Base-by-base conservation (phyloP, 2,797 vertebrate species). In the Ctenochaetus hawaiiensis region DNA sequence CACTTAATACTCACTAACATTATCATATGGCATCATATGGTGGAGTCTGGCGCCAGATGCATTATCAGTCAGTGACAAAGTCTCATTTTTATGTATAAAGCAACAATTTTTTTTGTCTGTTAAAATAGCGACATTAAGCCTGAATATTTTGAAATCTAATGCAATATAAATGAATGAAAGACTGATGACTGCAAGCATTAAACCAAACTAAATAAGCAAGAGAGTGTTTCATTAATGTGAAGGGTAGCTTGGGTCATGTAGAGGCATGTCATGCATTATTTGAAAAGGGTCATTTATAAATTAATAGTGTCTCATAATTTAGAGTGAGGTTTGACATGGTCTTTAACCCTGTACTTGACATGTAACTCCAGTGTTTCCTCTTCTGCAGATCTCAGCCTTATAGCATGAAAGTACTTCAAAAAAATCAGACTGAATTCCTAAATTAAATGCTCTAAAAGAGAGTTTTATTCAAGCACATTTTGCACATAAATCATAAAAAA, bases 201-300 rank as follows among this genome's bases (percentile, higher is more conserved):
- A 76, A 62, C 5, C 13, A 71, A 39, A 64, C 59, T 45, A 75
- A 75, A 69, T 48, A 64, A 48, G 17, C 14, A 56, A 44, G 4
- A 51, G 47, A 20, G 7, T 65, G 22, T 48, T 76, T 76, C 10
- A 66, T 54, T 48, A 75, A 73, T 70, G 14, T 44, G 18, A 73
- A 60, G n/a, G 17, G 37, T 58, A n/a, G 17, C 47, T 37, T 37
- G 18, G 26, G 58, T 82, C 5, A 70, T 47, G 26, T 20, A 39
- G 34, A 76, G 17, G 20, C 18, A 17, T 77, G 49, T n/a, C 44
- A 75, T 80, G 53, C 66, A 69, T 77, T 52, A 57, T 64, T 81
- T 73, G 8, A 69, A 59, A 77, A 34, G 23, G 18, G 30, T 77
- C 52, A 51, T 11, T 44, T 53, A 68, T 73, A 60, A 45, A 47